Evolutionary conservation across 2,113 vertebrate species (phyloP), one percentile per base, ranked within the genome.

Genomic region (Labeo catla): DNA sequence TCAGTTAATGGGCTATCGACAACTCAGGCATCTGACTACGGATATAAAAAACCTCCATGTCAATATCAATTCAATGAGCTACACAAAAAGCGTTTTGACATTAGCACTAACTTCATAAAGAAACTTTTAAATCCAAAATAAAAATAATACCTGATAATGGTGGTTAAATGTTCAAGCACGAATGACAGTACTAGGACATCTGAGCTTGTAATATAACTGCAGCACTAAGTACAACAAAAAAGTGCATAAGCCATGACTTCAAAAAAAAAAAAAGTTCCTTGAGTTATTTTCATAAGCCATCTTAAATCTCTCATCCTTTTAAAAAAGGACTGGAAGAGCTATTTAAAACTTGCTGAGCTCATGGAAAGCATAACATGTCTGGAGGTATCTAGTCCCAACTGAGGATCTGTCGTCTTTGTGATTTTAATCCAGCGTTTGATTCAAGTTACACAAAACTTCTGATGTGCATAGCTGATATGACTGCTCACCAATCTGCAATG

Each of bases 1-100:
- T 12, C 68, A 52, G 59, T 65, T 84, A 84, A 84, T 76, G 81
- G 68, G 66, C 74, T 86, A 86, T 86, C 49, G 66, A 84, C 36
- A 11, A 47, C 59, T 68, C 82, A 15, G 21, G 10, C 23, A 12
- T 54, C 77, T 39, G 45, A 66, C 68, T 28, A 81, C 43, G 28
- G 23, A 84, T 50, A 49, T 77, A 83, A 50, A 68, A 85, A 86
- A 28, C 57, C 19, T 65, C 70, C 19, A 28, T 39, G 4, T 47
- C 63, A 74, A 88, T 57, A 65, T 47, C 8, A 81, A 81, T 70
- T 81, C 19, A 76, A 68, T 70, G 15, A 79, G 36, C 65, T 34
- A 79, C 36, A 59, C 19, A 49, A 85, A 34, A 77, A 77, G 28
- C 0, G 23, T 68, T 83, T 65, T 28, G 36, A 34, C 34, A 47